Evolutionary conservation across 1,140 invertebrate species (phyloP), one percentile per base, ranked within the genome.

Genomic region (Lepidostoma basale): DNA sequence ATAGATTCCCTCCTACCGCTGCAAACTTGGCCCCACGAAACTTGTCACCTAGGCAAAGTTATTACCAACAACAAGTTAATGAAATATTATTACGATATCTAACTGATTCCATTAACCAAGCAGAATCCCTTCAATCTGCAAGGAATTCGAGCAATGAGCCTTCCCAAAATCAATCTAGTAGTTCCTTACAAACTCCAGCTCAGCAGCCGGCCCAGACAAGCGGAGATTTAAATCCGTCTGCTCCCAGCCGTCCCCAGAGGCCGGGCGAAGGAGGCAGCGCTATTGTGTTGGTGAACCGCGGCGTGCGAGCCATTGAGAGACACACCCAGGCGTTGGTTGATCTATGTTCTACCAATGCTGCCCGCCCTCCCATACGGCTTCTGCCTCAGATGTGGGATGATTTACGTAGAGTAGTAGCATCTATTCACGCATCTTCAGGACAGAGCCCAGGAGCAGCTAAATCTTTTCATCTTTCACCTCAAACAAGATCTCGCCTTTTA

Each of bases 321-420:
- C 81, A 82, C 62, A 78, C 78, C 4, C 63, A 75, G 20, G 75
- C 76, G 40, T 68, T 83, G 12, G 78, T 78, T 0, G 76, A 77
- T 63, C 74, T 81, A 65, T 83, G 81, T 78, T 62, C 80, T 3
- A 79, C 77, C 0, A 78, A 54, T 40, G 40, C 73, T 33, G 44
- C 66, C 23, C 75, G 77, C 0, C 75, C 75, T 10, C 85, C 87
- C 36, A 76, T 89, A 62, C 84, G 85, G 67, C 83, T 87, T 71
- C 82, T 90, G 23, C 83, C 88, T 5, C 80, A 78, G 62, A 86
- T 89, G 82, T 86, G 88, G 81, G 84, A 86, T 62, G 86, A 88
- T 74, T 77, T 90, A 30, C 84, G 87, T 42, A 74, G 84, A 54
- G 85, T 88, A 58, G 85, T 90, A 60, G 74, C 85, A 33, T 77